Evolutionary conservation across 2,888 invertebrate species (phyloP), one percentile per base, ranked within the genome.

Genomic region (Dione juno): DNA sequence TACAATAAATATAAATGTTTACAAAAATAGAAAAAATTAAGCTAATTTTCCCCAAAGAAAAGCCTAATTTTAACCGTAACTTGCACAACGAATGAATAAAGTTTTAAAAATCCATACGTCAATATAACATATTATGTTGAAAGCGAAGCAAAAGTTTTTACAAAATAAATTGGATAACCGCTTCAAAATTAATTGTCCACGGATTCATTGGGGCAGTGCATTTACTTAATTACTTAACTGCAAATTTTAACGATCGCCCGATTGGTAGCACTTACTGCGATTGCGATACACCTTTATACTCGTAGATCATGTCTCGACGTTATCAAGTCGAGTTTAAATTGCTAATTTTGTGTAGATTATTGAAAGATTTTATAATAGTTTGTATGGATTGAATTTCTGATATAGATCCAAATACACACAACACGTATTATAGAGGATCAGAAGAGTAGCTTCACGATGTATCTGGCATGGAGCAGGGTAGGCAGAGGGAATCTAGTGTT

Each of bases 161-260:
- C 71, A 50, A 70, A 76, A 74, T 74, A 76, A 76, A 74, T 68
- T 72, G 70, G 72, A 71, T 71, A 74, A 76, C 73, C 71, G 73
- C 75, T 71, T 74, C 70, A 69, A 74, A 77, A 76, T 78, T 76
- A 76, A 78, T 77, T 75, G 77, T 75, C 74, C 74, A 72, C 74
- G 72, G 76, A 76, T 75, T 75, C 77, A 74, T 72, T 74, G 74
- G 75, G 67, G 76, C 76, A 75, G 75, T 74, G 74, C 77, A 76
- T 77, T 78, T 76, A 76, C 76, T 76, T 79, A 77, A 79, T 79
- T 78, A 78, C 76, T 77, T 76, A 74, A 74, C 74, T 71, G 72
- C 76, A 77, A 77, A 77, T 77, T 77, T 75, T 76, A 79, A 78
- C 77, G 74, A 76, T 76, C 77, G 69, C 75, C 64, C 68, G 73